Base-by-base conservation (phyloP, 2,797 vertebrate species). In the Labroides dimidiatus region DNA sequence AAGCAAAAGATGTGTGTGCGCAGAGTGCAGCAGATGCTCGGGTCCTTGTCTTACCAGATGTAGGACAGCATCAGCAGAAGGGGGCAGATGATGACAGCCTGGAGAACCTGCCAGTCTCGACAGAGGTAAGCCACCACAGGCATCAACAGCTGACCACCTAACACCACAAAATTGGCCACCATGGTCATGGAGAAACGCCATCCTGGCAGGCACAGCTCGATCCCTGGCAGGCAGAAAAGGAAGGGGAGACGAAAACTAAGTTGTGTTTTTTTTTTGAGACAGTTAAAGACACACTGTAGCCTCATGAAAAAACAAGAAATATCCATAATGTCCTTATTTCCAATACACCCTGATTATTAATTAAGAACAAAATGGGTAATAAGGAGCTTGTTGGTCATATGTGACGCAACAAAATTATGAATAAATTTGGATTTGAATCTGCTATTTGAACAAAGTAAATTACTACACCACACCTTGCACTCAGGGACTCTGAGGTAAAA, bases 121-220 rank as follows among this genome's bases (percentile, higher is more conserved):
- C 97, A 99, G 65, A 98, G 92, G 10, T 94, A 95, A 0, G 96
- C 98, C 89, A 99, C 91, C 16, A 94, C 96, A 0, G 97, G 98
- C 96, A 99, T 95, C 70, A 99, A 94, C 87, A 99, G 93, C 91
- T 97, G 97, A 47, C 97, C 97, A 0, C 94, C 96, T 93, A 98
- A 87, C 80, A 96, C 89, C 75, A 98, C 94, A 70, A 99, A 99
- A 84, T 91, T 98, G 0, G 97, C 96, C 91, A 96, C 96, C 97
- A 99, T 98, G 36, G 97, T 97, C 94, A 99, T 94, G 93, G 96
- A 96, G 91, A 99, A 99, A 24, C 97, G 95, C 90, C 96, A 96
- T 16, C 87, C 91, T 0, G 97, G 97, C 62, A 96, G 93, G 75
- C 97, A 99, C 75, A 99, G 93, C 91, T 99, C 98, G 48, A 99